These are phyloP conservation scores for Thamnaconus septentrionalis DNA, from an alignment of 2,113 vertebrate genomes.

Conservation along the genomic window DNA sequence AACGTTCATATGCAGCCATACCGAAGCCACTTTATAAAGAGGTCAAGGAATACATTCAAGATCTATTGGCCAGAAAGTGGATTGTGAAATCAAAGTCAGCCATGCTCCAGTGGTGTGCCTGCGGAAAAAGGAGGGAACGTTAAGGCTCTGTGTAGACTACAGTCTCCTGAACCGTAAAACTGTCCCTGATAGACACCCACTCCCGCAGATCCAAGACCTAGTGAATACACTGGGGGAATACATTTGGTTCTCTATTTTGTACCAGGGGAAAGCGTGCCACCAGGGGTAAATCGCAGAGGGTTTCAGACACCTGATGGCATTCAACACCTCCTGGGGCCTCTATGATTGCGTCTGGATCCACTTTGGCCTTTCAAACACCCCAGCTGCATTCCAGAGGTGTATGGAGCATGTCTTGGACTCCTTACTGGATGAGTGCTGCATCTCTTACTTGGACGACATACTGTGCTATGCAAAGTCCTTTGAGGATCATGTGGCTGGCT, in stretches of 20 bases:
- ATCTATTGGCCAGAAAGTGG: not conserved
- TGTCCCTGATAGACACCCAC: conserved; percentile 7
- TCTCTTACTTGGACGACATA: not conserved
- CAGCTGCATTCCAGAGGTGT: not conserved
- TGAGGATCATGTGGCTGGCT: not conserved
- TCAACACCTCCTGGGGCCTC: not conserved
- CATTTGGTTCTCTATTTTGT: not conserved
- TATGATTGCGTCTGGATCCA: not conserved
- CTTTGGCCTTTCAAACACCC: not conserved
- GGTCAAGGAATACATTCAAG: conserved; percentile 9
- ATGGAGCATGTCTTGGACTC: not conserved
- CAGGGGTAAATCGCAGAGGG: not conserved
- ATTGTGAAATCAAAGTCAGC: not conserved
- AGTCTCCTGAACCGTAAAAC: conserved; percentile 18
- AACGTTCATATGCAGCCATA: not conserved
- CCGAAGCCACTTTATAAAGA: conserved; percentile 15
- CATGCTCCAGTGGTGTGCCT: not conserved
- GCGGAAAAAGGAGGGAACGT: not conserved
- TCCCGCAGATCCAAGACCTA: conserved; percentile 7
- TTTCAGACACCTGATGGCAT: not conserved
- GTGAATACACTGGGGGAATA: not conserved
- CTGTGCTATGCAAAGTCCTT: not conserved
- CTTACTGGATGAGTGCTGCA: not conserved
- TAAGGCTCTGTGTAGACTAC: not conserved
- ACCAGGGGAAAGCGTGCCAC: not conserved